Percentiles rank a stretch among this genome's conserved stretches.
phyloP scores from a whole-genome alignment of 2,113 vertebrate genomes.

The Calidris pygmaea region DNA sequence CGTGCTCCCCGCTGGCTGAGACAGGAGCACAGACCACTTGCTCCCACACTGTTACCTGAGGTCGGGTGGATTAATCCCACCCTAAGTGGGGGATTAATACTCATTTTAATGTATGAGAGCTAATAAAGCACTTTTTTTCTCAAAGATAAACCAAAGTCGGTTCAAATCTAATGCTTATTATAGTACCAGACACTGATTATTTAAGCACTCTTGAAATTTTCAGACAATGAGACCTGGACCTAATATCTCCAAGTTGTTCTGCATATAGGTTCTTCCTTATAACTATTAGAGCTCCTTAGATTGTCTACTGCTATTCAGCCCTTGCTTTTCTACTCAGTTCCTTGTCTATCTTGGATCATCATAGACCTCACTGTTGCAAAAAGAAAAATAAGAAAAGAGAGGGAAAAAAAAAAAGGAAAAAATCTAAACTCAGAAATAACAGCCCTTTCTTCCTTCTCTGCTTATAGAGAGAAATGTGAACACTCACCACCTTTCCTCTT shows the following conservation, averaged over 20 bases:
- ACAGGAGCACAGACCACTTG: neutral
- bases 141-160: neutral
- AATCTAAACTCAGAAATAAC: constrained; percentile 32
- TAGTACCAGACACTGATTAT: neutral
- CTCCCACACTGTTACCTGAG: neutral
- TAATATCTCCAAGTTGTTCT: neutral
- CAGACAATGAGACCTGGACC: neutral
- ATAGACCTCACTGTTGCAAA: neutral
- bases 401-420: neutral
- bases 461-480: constrained; percentile 26
- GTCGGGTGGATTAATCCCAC: neutral
- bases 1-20: neutral
- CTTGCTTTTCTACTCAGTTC: neutral
- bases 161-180: neutral
- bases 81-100: too few relatives aligned
- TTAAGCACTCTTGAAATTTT: neutral
- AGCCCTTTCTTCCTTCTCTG: constrained; percentile 20
- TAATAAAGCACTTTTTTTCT: neutral
- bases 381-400: neutral
- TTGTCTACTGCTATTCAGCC: neutral
- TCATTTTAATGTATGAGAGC: neutral
- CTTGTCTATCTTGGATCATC: neutral
- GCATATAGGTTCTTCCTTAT: neutral
- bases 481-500: constrained; percentile 39
- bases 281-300: neutral